Percentiles rank a stretch among this genome's conserved stretches.
These are phyloP conservation scores for Leptopilina boulardi DNA, from an alignment of 1,140 invertebrate genomes.

Conservation along the genomic window DNA sequence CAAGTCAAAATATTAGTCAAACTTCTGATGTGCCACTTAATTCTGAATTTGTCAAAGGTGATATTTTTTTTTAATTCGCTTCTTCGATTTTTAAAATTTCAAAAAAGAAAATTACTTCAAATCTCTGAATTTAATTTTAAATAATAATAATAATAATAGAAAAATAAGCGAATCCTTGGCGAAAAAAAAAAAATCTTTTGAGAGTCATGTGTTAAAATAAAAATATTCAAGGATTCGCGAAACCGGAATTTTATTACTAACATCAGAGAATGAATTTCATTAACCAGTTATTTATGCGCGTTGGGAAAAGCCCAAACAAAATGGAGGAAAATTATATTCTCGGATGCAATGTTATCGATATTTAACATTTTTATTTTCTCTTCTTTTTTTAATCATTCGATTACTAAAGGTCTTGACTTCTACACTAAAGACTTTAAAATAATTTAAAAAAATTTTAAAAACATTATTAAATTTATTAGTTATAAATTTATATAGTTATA, in stretches of 20 bases:
- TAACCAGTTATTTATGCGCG: not conserved
- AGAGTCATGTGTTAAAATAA: not conserved
- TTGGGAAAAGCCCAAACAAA: conserved; percentile 7
- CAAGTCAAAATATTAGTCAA: conserved; percentile 10
- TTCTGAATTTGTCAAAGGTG: not conserved
- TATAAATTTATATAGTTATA: too few relatives aligned
- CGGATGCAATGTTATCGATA: not conserved
- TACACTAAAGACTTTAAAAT: not conserved
- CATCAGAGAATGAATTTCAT: not conserved
- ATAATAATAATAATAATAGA: too few relatives aligned
- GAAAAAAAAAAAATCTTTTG: conserved; percentile 34
- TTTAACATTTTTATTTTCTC: not conserved
- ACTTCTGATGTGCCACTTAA: not conserved
- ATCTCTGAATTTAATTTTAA: too few relatives aligned
- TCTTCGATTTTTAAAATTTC: too few relatives aligned
- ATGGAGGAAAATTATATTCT: not conserved
- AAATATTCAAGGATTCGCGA: conserved; percentile 8
- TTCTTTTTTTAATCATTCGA: not conserved
- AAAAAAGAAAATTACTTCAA: too few relatives aligned
- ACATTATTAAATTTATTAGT: too few relatives aligned
- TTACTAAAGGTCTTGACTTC: not conserved
- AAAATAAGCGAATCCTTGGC: too few relatives aligned
- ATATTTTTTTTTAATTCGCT: too few relatives aligned
- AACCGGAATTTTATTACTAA: not conserved
- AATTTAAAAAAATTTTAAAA: not conserved